Conservation (phyloP, 2,888 invertebrate genomes). For the Eristalis tenax region DNA sequence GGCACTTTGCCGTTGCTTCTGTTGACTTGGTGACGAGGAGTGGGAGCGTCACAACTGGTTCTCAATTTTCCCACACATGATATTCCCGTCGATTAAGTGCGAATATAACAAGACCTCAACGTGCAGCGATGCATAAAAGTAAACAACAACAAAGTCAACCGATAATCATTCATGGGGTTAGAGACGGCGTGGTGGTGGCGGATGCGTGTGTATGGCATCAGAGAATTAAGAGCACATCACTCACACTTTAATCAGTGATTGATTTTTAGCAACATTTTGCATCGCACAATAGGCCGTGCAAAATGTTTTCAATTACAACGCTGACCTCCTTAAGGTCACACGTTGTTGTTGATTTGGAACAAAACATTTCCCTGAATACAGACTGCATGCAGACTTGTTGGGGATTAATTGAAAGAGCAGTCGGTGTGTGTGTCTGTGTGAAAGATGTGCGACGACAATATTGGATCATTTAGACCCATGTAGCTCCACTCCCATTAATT, state of each 20-base stretch:
- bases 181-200: background rate
- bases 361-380: background rate
- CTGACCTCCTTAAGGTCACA: background rate
- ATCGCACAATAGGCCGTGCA: conserved; percentile 1
- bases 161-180: too few relatives aligned
- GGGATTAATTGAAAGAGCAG: background rate
- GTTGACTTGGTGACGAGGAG: background rate
- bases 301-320: background rate
- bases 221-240: background rate
- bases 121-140: conserved; percentile 49
- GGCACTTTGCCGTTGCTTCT: too few relatives aligned
- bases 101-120: background rate
- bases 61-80: conserved; percentile 53
- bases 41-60: conserved; percentile 25
- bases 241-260: background rate
- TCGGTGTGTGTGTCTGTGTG: background rate
- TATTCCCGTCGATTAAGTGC: conserved; percentile 22
- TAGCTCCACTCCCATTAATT: background rate
- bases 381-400: background rate
- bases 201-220: background rate
- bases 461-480: background rate
- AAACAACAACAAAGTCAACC: conserved; percentile 30
- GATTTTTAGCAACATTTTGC: background rate
- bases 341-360: background rate
- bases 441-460: background rate